Percentiles rank a stretch among this genome's conserved stretches.
These are phyloP conservation scores for Lycaena phlaeas DNA, from an alignment of 2,888 invertebrate species.

Conservation along the genomic window DNA sequence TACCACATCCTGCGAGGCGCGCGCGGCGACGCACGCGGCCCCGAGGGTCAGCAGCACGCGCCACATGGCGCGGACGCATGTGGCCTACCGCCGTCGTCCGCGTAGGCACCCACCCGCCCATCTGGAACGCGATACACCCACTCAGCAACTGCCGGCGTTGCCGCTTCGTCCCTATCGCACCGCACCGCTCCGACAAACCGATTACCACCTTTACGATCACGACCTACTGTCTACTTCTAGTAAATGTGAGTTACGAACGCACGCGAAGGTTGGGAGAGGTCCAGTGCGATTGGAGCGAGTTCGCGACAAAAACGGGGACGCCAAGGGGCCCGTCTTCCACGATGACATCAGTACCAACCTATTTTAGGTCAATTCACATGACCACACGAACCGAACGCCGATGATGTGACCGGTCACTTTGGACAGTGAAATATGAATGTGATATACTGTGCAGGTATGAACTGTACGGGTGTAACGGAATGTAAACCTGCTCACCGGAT, in stretches of 20 bases:
- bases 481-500: slow-evolving; percentile 24
- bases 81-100: slow-evolving; percentile 62
- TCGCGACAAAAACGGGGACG: slow-evolving; percentile 51
- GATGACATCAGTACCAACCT: slow-evolving; percentile 60
- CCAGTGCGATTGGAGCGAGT: slow-evolving; percentile 68
- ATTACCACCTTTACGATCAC: slow-evolving; percentile 21
- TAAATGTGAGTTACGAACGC: slow-evolving; percentile 21
- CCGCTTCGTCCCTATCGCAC: slow-evolving; percentile 62
- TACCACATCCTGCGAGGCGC: slow-evolving; percentile 77
- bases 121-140: slow-evolving; percentile 68
- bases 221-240: slow-evolving; percentile 11
- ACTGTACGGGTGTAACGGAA: slow-evolving; percentile 18
- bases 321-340: slow-evolving; percentile 49
- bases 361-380: slow-evolving; percentile 26
- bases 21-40: slow-evolving; percentile 69
- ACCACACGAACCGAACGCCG: slow-evolving; percentile 15
- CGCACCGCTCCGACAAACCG: slow-evolving; percentile 51
- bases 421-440: slow-evolving; percentile 13
- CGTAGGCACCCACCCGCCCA: slow-evolving; percentile 50
- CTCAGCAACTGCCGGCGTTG: slow-evolving; percentile 56
- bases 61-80: slow-evolving; percentile 69
- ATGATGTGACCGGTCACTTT: slow-evolving; percentile 10
- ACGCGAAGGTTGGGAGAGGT: slow-evolving; percentile 57
- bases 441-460: slow-evolving; percentile 17
- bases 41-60: slow-evolving; percentile 73